phyloP scores from a whole-genome alignment of 2,113 vertebrate genomes.

The Xiphorhynchus elegans region DNA sequence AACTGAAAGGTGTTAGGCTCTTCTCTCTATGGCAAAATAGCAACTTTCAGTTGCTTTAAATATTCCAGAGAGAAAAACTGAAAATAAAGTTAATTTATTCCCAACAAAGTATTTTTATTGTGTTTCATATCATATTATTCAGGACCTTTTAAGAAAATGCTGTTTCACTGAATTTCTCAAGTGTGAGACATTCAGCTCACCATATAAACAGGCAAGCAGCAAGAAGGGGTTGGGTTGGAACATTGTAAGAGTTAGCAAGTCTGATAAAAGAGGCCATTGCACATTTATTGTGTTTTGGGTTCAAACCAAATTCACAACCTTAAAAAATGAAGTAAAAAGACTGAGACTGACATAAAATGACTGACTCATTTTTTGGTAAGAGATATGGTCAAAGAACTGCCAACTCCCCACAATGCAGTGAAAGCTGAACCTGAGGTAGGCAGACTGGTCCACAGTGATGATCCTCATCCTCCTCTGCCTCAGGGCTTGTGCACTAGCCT shows the following conservation, averaged over 20 bases:
- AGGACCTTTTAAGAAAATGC: neutral
- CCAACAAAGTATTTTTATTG: neutral
- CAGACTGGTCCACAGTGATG: neutral
- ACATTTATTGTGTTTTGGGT: neutral
- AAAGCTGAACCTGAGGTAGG: neutral
- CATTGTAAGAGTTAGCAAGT: neutral
- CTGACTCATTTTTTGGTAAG: neutral
- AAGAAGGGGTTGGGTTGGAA: neutral
- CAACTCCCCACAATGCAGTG: neutral
- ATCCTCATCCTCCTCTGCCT: neutral
- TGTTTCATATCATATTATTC: neutral
- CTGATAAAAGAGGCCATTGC: neutral
- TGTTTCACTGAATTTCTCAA: neutral
- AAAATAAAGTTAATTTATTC: neutral
- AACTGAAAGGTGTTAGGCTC: neutral
- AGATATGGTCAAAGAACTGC: neutral
- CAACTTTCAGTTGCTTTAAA: neutral
- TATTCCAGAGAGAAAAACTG: neutral
- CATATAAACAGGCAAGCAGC: neutral
- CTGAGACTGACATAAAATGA: neutral
- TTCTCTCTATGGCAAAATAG: neutral
- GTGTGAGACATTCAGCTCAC: neutral
- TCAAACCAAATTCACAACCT: neutral
- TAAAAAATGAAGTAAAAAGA: neutral
- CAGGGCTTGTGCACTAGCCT: accelerated